A percentile compares a stretch with the other conserved stretches of the same genome.
phyloP scores from a whole-genome alignment of 92 coral and sea anemone species.

The Umimayanthus chanpuru region DNA sequence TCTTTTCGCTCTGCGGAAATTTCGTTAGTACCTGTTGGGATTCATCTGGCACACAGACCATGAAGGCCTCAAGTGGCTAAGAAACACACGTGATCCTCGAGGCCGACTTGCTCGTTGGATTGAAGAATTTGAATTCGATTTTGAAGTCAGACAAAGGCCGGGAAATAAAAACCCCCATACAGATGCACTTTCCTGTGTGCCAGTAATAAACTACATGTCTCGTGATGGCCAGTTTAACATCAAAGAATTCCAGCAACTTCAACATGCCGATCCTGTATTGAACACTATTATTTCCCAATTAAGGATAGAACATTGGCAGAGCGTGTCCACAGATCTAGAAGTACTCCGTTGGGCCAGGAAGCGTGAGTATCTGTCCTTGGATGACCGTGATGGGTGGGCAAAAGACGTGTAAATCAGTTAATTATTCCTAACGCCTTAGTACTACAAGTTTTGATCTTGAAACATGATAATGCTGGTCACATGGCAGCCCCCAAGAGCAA shows the following conservation, averaged over 20 bases:
- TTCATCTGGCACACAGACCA: conserved; percentile 53
- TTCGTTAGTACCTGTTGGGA: conserved; percentile 54
- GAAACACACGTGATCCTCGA: conserved; percentile 59
- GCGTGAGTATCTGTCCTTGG: conserved; percentile 9
- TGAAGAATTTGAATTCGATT: conserved; percentile 54
- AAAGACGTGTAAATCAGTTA: conserved; percentile 46
- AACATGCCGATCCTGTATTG: conserved; percentile 53
- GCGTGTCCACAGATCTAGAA: conserved; percentile 3
- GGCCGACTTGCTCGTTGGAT: conserved; percentile 60
- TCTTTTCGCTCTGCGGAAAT: conserved; percentile 49
- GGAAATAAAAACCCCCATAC: conserved; percentile 58
- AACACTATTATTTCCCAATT: conserved; percentile 29
- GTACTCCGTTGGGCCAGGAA: conserved; percentile 40
- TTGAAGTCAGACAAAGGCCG: conserved; percentile 37
- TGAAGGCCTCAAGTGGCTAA: conserved; percentile 35
- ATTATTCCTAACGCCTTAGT: conserved; percentile 39
- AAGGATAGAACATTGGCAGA: neutral
- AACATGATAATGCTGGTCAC: conserved; percentile 61
- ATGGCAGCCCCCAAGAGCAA: conserved; percentile 50
- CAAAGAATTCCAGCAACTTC: conserved; percentile 41
- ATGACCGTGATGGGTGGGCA: conserved; percentile 34
- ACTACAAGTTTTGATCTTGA: conserved; percentile 34
- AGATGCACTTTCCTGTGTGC: conserved; percentile 54
- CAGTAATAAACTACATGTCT: conserved; percentile 12
- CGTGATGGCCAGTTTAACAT: conserved; percentile 24